phyloP scores from a whole-genome alignment of 2,888 invertebrate species.

The Tuberolachnus salignus region DNA sequence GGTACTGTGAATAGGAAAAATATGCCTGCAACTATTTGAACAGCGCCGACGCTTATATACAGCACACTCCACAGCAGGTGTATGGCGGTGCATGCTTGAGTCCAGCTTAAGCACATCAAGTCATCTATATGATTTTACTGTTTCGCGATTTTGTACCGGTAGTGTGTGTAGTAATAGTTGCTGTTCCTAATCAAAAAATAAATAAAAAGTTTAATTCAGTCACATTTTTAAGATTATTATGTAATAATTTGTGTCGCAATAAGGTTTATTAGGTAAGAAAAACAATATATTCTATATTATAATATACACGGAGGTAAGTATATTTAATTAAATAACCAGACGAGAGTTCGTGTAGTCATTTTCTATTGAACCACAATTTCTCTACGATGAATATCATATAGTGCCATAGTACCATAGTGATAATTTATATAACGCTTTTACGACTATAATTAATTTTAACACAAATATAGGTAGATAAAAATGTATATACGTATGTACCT shows the following conservation, averaged over 20 bases:
- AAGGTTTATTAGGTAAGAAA: no score
- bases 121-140: constrained; percentile 54
- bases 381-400: no score
- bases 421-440: no score
- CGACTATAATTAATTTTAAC: no score
- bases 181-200: no score
- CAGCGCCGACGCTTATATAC: constrained; percentile 65
- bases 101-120: constrained; percentile 60
- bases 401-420: no score
- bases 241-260: not conserved
- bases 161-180: not conserved
- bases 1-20: constrained; percentile 66
- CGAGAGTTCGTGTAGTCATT: no score
- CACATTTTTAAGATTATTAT: not conserved
- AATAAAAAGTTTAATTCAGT: not conserved
- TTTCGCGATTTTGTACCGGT: constrained; percentile 36
- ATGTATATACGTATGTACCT: not conserved
- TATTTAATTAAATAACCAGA: no score
- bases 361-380: no score
- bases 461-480: not conserved
- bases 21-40: constrained; percentile 66
- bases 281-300: no score
- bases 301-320: no score
- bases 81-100: constrained; percentile 60
- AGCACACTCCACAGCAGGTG: constrained; percentile 65